Evolutionary conservation across 1,140 invertebrate genomes (phyloP).

Genomic region (Bacillus rossius): DNA sequence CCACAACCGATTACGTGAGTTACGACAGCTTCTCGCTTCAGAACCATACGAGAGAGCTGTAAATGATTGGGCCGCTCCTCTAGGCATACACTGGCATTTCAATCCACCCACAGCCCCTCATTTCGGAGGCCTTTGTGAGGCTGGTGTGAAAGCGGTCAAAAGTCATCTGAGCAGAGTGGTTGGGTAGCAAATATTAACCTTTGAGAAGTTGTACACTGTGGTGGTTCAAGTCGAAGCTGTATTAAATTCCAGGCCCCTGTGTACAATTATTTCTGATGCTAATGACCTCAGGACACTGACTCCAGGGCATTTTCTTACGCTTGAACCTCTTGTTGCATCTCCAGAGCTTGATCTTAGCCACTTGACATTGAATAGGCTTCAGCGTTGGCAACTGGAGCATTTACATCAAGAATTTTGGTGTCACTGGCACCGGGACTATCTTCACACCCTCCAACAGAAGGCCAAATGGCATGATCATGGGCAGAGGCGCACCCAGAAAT

Average conservation of each 20-base stretch:
- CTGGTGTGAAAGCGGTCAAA: conserved; percentile 31
- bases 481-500: too few relatives aligned
- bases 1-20: too few relatives aligned
- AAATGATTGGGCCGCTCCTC: neutral
- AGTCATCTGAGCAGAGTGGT: conserved; percentile 20
- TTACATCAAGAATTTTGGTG: neutral
- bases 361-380: neutral
- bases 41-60: too few relatives aligned
- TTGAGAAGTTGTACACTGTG: conserved; percentile 21
- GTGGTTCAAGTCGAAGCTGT: conserved; percentile 22
- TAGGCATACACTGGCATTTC: conserved; percentile 26
- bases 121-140: conserved; percentile 32
- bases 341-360: conserved; percentile 17
- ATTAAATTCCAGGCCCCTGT: conserved; percentile 22
- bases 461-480: neutral
- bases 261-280: conserved; percentile 15
- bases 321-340: conserved; percentile 16
- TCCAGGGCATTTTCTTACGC: conserved; percentile 31
- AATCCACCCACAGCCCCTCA: conserved; percentile 28
- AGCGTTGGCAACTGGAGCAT: neutral
- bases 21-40: too few relatives aligned
- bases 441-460: neutral
- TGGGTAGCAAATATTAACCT: conserved; percentile 17
- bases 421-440: neutral
- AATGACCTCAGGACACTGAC: conserved; percentile 16